These are phyloP conservation scores for Toxotes chatareus DNA, from an alignment of 2,113 vertebrate genomes.

Conservation along the genomic window DNA sequence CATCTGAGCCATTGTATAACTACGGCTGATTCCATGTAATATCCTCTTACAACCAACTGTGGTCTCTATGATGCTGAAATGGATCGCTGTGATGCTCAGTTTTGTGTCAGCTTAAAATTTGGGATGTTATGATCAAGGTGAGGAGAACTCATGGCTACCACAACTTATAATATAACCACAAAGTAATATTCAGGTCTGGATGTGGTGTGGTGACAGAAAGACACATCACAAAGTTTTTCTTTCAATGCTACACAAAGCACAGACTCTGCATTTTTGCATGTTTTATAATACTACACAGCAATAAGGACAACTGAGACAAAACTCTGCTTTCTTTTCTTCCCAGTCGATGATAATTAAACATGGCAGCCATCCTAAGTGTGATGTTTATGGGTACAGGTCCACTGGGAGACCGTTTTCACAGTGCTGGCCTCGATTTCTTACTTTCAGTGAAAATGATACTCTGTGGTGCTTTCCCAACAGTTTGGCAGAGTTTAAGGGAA, in stretches of 20 bases:
- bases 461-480: background rate
- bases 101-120: background rate
- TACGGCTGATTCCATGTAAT: background rate
- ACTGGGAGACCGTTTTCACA: constrained; percentile 13
- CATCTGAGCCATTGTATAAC: background rate
- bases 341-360: constrained; percentile 40
- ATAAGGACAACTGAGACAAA: constrained; percentile 1
- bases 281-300: background rate
- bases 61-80: background rate
- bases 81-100: background rate
- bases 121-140: background rate
- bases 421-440: constrained; percentile 36
- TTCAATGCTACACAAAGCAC: background rate
- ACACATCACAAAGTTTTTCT: background rate
- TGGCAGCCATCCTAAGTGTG: constrained; percentile 33
- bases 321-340: constrained; percentile 2
- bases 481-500: constrained; percentile 22
- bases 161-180: background rate
- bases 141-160: background rate
- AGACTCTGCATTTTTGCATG: background rate
- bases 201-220: background rate
- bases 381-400: constrained; percentile 39
- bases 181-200: background rate
- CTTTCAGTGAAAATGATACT: constrained; percentile 15
- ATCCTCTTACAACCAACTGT: constrained; percentile 7